phyloP scores from a whole-genome alignment of 2,888 invertebrate species.

The Allygus modestus region DNA sequence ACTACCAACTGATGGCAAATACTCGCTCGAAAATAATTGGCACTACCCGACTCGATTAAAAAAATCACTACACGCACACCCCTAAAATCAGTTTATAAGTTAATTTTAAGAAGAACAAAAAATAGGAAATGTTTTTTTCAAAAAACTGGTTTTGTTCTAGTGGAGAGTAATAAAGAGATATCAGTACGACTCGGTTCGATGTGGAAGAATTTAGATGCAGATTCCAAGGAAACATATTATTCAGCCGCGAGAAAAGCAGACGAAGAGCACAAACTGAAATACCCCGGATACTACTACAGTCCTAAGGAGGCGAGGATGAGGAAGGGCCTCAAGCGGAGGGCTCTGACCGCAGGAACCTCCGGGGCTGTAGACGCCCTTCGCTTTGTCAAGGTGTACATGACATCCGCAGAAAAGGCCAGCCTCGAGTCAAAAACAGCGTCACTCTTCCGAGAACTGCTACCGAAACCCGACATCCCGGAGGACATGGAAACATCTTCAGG shows the following conservation, averaged over 20 bases:
- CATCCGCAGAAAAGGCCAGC: constrained; percentile 12
- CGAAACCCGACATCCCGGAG: constrained; percentile 22
- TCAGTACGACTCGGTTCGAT: constrained; percentile 76
- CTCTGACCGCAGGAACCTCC: background rate
- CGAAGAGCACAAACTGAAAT: constrained; percentile 79
- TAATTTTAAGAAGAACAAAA: too few relatives aligned
- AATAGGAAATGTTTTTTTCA: too few relatives aligned
- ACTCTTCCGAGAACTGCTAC: background rate
- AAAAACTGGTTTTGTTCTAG: constrained; percentile 69
- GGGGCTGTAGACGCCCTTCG: constrained; percentile 23
- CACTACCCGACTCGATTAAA: too few relatives aligned
- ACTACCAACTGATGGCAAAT: too few relatives aligned
- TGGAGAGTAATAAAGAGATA: constrained; percentile 75
- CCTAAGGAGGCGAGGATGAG: constrained; percentile 74
- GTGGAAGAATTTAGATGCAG: constrained; percentile 78
- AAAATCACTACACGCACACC: too few relatives aligned
- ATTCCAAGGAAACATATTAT: constrained; percentile 78
- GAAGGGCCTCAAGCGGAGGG: constrained; percentile 68
- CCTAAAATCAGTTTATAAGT: too few relatives aligned
- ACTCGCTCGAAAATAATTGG: too few relatives aligned
- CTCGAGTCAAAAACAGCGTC: constrained; percentile 17
- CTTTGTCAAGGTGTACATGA: constrained; percentile 52
- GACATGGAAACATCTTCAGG: background rate
- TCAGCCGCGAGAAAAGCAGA: constrained; percentile 78
- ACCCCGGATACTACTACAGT: constrained; percentile 78